phyloP scores from a whole-genome alignment of 2,797 vertebrate genomes.

The Rhynchotus rufescens region DNA sequence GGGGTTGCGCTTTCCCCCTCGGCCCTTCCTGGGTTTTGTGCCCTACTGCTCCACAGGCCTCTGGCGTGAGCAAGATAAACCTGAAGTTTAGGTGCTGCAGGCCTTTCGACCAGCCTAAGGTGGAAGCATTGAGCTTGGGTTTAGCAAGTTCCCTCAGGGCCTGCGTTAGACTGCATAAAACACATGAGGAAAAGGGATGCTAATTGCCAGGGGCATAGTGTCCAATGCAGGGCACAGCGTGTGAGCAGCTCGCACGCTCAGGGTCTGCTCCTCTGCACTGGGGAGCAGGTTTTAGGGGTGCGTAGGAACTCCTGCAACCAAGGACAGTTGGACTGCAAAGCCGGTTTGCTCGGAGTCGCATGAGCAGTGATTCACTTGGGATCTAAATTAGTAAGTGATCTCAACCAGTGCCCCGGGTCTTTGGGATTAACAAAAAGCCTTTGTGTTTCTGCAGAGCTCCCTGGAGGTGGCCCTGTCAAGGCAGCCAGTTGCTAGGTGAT shows the following conservation, averaged over 20 bases:
- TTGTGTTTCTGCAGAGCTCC: conserved; percentile 74
- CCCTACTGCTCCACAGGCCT: too few species aligned
- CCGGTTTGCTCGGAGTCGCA: background rate
- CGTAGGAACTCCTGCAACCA: background rate
- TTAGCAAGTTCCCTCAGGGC: background rate
- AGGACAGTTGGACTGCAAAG: background rate
- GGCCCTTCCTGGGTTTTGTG: background rate
- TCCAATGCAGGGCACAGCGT: background rate
- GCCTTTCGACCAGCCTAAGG: background rate
- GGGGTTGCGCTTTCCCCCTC: too few species aligned
- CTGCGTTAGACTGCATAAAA: background rate
- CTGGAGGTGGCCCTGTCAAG: conserved; percentile 79
- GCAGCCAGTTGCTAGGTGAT: conserved; percentile 84
- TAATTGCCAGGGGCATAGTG: background rate
- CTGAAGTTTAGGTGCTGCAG: too few species aligned
- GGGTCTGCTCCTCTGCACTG: background rate
- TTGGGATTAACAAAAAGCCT: conserved; percentile 73
- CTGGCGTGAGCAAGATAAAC: too few species aligned
- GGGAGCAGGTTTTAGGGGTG: background rate
- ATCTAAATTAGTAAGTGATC: background rate
- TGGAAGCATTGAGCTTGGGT: background rate
- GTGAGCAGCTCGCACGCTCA: background rate
- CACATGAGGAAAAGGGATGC: background rate
- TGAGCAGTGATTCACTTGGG: background rate
- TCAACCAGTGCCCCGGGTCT: background rate